Conservation (phyloP, 92 coral and sea anemone species). For the Anthopleura xanthogrammica region DNA sequence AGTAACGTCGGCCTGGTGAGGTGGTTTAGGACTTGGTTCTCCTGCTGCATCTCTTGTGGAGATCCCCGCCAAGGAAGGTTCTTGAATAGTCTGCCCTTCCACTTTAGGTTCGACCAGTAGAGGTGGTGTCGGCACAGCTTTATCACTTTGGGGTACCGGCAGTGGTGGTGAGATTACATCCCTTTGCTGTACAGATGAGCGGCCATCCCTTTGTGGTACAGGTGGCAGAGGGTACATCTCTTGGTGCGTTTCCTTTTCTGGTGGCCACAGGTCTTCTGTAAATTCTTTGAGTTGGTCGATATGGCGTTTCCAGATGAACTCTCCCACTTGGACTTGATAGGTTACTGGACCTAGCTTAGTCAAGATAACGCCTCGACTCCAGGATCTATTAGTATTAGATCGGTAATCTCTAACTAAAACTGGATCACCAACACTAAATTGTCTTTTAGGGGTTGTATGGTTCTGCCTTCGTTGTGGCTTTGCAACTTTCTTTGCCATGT, state of each 20-base stretch:
- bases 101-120: too few species aligned
- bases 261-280: not conserved
- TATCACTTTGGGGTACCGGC: not conserved
- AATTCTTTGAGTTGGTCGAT: constrained; percentile 42
- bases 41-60: not conserved
- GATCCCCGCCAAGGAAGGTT: not conserved
- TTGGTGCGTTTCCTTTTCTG: not conserved
- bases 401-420: constrained; percentile 44
- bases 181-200: not conserved
- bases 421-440: constrained; percentile 33
- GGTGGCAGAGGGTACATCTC: not conserved
- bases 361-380: constrained; percentile 34
- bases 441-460: constrained; percentile 3
- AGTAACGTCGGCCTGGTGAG: constrained; percentile 10
- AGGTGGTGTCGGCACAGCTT: not conserved
- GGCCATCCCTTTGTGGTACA: not conserved
- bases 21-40: not conserved
- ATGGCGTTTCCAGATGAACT: constrained; percentile 46
- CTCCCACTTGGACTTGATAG: constrained; percentile 36
- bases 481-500: constrained; percentile 27
- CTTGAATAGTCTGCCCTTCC: too few species aligned
- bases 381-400: constrained; percentile 30
- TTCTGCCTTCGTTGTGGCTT: constrained; percentile 19
- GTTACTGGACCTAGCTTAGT: constrained; percentile 45
- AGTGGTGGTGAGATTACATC: not conserved